Evolutionary conservation across 2,888 invertebrate species (phyloP).

Genomic region (Melanostoma mellinum): DNA sequence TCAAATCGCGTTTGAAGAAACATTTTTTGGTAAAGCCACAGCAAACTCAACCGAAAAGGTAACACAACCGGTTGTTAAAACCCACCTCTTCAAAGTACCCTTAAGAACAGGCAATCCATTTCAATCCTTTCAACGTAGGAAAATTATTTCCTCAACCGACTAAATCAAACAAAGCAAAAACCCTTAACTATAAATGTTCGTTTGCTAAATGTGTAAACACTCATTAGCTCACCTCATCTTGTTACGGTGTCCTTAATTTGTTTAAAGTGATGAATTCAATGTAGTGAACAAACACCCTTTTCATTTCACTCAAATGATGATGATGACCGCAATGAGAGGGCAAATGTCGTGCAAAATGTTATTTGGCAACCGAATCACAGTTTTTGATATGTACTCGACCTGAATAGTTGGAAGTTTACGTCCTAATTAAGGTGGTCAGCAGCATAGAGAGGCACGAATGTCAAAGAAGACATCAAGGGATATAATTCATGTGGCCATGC

Average conservation of each 20-base stretch:
- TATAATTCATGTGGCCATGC: constrained; percentile 51
- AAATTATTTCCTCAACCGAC: too few relatives aligned
- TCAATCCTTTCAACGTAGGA: too few relatives aligned
- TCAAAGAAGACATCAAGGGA: constrained; percentile 24
- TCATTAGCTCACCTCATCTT: constrained; percentile 48
- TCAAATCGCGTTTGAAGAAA: too few relatives aligned
- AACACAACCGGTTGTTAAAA: too few relatives aligned
- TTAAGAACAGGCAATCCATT: too few relatives aligned
- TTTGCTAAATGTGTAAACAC: constrained; percentile 12
- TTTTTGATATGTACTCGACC: constrained; percentile 39
- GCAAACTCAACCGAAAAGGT: too few relatives aligned
- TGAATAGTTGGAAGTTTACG: constrained; percentile 52
- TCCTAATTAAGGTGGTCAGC: constrained; percentile 61
- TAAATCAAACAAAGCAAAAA: too few relatives aligned
- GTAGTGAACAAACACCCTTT: constrained; percentile 4
- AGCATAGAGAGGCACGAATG: not conserved
- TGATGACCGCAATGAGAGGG: constrained; percentile 61
- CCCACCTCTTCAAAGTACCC: too few relatives aligned
- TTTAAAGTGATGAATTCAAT: constrained; percentile 57
- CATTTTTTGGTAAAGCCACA: too few relatives aligned
- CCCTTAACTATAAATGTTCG: too few relatives aligned
- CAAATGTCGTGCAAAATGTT: constrained; percentile 67
- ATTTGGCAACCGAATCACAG: constrained; percentile 26
- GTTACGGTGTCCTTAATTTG: constrained; percentile 48
- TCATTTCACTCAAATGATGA: constrained; percentile 20